These are phyloP conservation scores for Cerceris rybyensis DNA, from an alignment of 2,888 invertebrate species.

Conservation along the genomic window DNA sequence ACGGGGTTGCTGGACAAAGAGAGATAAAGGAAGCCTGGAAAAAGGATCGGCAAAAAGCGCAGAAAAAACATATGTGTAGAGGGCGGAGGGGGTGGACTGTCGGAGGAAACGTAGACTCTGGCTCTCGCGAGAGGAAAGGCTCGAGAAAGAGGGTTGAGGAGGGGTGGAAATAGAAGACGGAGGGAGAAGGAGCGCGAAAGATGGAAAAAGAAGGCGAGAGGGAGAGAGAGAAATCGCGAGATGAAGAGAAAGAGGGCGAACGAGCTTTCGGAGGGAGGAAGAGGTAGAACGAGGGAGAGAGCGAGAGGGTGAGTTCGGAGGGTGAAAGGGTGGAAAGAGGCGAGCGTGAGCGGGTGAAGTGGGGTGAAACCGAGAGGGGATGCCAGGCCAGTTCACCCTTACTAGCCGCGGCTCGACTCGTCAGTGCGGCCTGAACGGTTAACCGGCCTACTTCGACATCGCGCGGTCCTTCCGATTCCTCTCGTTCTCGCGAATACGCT, in stretches of 20 bases:
- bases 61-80: constrained; percentile 5
- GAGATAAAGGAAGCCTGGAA: background rate
- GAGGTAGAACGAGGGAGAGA: constrained; percentile 23
- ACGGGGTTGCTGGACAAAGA: background rate
- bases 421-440: constrained; percentile 81
- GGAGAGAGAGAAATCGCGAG: constrained; percentile 14
- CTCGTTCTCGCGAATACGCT: constrained; percentile 35
- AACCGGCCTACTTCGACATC: constrained; percentile 78
- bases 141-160: constrained; percentile 16
- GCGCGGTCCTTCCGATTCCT: constrained; percentile 23
- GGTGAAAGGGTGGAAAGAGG: constrained; percentile 62
- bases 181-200: constrained; percentile 35
- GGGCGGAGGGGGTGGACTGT: background rate
- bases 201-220: constrained; percentile 26
- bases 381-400: constrained; percentile 74
- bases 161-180: constrained; percentile 28
- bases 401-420: constrained; percentile 70
- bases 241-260: constrained; percentile 10
- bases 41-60: background rate
- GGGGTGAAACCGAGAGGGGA: constrained; percentile 70
- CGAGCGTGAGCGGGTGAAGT: constrained; percentile 61
- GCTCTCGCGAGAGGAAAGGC: background rate
- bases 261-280: constrained; percentile 27
- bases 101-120: background rate
- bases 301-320: constrained; percentile 52